These are phyloP conservation scores for Caenorhabditis briggsae DNA, from an alignment of 1,140 invertebrate species.

Conservation along the genomic window DNA sequence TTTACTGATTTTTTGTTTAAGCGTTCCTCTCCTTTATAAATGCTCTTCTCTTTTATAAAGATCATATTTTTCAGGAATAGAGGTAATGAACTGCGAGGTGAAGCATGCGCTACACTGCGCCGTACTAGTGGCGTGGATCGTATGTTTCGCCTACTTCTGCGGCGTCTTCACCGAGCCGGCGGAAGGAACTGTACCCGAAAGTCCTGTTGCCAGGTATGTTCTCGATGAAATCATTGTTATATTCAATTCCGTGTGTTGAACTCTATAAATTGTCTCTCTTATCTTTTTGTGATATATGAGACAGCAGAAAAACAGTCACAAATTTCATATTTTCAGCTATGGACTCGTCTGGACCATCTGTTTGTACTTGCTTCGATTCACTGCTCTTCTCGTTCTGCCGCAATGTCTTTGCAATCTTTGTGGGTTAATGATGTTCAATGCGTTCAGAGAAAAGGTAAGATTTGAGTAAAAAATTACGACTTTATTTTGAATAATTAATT, in stretches of 20 bases:
- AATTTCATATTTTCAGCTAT: slow-evolving; percentile 71
- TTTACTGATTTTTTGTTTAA: slow-evolving; percentile 15
- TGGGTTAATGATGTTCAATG: slow-evolving; percentile 91
- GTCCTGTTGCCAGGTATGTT: slow-evolving; percentile 46
- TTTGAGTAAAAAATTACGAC: neutral
- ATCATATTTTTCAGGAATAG: slow-evolving; percentile 36
- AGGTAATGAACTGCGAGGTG: slow-evolving; percentile 66
- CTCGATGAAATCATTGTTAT: neutral
- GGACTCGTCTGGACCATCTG: slow-evolving; percentile 80
- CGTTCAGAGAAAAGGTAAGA: slow-evolving; percentile 90
- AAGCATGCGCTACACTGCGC: slow-evolving; percentile 65
- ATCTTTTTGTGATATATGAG: slow-evolving; percentile 7
- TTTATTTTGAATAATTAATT: slow-evolving; percentile 81
- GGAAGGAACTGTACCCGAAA: slow-evolving; percentile 46
- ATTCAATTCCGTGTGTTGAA: neutral
- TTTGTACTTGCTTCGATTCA: slow-evolving; percentile 86
- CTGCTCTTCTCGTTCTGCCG: slow-evolving; percentile 86
- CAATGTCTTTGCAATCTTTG: slow-evolving; percentile 90
- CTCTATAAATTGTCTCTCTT: neutral
- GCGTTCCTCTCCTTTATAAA: neutral
- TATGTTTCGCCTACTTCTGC: slow-evolving; percentile 62
- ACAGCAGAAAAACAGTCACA: neutral
- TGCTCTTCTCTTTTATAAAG: neutral
- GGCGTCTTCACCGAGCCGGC: slow-evolving; percentile 62
- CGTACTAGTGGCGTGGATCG: slow-evolving; percentile 58